A percentile compares a stretch with the other conserved stretches of the same genome.
phyloP scores from a whole-genome alignment of 2,113 vertebrate species.

The Sinocyclocheilus maitianheensis region DNA sequence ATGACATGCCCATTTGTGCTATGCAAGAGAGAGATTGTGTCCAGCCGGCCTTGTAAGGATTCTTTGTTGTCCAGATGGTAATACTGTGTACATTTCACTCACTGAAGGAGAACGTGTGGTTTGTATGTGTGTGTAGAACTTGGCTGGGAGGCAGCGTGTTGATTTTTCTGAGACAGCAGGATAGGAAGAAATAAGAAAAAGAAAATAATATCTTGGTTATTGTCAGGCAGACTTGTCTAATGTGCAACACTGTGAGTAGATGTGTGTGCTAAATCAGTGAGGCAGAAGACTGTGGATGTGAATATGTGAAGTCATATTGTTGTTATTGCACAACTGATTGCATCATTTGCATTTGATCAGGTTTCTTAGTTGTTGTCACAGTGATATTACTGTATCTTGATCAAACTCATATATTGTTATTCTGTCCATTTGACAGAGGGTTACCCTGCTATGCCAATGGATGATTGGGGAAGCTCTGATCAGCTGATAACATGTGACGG shows the following conservation, averaged over 20 bases:
- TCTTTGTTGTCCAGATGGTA: slow-evolving; percentile 42
- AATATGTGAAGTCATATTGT: background rate
- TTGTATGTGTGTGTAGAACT: slow-evolving; percentile 24
- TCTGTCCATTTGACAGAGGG: slow-evolving; percentile 7
- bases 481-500: slow-evolving; percentile 27
- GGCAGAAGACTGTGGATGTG: no score
- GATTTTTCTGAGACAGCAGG: background rate
- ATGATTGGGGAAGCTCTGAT: slow-evolving; percentile 45
- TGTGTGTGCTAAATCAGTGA: no score
- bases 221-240: background rate
- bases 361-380: background rate
- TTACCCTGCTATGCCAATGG: slow-evolving; percentile 21
- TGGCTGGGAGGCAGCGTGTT: slow-evolving; percentile 6
- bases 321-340: background rate
- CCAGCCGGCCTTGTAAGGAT: slow-evolving; percentile 18
- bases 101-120: slow-evolving; percentile 32
- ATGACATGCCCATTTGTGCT: background rate
- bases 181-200: background rate
- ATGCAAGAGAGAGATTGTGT: slow-evolving; percentile 3
- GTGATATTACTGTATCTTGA: background rate
- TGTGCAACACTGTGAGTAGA: background rate
- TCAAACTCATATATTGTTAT: background rate
- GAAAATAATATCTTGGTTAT: background rate
- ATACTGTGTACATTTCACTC: slow-evolving; percentile 35
- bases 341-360: background rate